Percentiles rank a stretch among this genome's conserved stretches.
Evolutionary conservation across 2,113 vertebrate genomes (phyloP).

Genomic region (Etia nguti): DNA sequence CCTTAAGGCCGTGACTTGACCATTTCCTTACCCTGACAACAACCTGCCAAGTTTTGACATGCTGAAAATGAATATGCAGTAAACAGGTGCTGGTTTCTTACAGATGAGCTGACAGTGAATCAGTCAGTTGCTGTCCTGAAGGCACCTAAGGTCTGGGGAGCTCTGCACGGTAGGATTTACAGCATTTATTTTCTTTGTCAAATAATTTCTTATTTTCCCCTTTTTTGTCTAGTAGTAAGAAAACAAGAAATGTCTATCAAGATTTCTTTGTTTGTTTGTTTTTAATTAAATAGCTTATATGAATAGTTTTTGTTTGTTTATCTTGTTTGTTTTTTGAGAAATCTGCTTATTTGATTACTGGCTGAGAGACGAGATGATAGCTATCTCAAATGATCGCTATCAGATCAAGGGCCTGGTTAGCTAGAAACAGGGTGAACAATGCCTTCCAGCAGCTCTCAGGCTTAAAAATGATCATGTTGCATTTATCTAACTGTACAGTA

Average conservation of each 20-base stretch:
- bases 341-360: background rate
- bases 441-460: background rate
- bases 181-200: background rate
- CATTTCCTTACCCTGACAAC: background rate
- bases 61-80: background rate
- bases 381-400: background rate
- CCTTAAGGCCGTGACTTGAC: background rate
- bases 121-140: slow-evolving; percentile 77
- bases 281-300: background rate
- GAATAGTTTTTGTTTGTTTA: background rate
- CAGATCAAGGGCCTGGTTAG: background rate
- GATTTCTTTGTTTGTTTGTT: background rate
- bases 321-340: background rate
- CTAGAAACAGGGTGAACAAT: background rate
- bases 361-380: background rate
- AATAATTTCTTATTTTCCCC: background rate
- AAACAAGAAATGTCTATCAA: background rate
- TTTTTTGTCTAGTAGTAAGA: background rate
- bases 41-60: background rate
- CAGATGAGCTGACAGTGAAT: slow-evolving; percentile 81
- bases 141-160: slow-evolving; percentile 90
- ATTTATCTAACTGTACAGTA: background rate
- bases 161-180: slow-evolving; percentile 79
- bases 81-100: background rate
- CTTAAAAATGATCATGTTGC: background rate